Evolutionary conservation across 2,888 invertebrate species (phyloP).

Genomic region (Tipula helvola): DNA sequence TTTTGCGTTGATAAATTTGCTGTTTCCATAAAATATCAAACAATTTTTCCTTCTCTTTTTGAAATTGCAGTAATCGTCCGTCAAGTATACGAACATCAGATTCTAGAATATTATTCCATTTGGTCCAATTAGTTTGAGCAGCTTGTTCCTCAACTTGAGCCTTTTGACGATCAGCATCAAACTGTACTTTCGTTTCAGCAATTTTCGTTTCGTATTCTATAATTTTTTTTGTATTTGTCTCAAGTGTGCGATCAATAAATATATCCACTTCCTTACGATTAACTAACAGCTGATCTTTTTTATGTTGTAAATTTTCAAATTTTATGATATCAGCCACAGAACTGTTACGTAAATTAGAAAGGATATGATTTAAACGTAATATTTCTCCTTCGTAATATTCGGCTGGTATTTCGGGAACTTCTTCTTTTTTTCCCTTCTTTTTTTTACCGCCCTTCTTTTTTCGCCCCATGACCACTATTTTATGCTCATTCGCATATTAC

Average conservation of each 20-base stretch:
- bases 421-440: not conserved
- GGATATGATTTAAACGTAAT: not conserved
- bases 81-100: not conserved
- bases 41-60: not conserved
- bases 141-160: not conserved
- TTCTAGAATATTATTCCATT: not conserved
- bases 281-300: not conserved
- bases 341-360: not conserved
- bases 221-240: not conserved
- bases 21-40: not conserved
- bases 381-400: slow-evolving; percentile 7
- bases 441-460: not conserved
- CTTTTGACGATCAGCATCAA: not conserved
- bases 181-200: not conserved
- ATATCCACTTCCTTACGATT: not conserved
- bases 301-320: not conserved
- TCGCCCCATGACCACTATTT: not conserved
- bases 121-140: not conserved
- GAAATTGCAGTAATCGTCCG: not conserved
- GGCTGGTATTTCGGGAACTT: not conserved
- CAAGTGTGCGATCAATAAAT: not conserved
- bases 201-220: not conserved
- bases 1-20: not conserved
- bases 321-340: not conserved
- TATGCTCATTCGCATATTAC: not conserved